Evolutionary conservation across 2,888 invertebrate species (phyloP).

Genomic region (Abscondita cerata): DNA sequence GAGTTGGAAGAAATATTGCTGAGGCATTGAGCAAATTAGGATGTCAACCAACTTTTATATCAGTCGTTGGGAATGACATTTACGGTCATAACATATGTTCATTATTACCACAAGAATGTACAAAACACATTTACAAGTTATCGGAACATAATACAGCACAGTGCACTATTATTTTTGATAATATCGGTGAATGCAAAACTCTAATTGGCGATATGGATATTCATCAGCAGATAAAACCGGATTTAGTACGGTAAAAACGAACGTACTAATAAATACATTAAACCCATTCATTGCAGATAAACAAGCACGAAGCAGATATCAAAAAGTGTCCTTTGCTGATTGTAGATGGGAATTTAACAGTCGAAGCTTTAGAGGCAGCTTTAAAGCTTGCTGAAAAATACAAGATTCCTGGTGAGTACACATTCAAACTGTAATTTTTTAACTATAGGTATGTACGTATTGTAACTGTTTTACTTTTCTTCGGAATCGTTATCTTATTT

Average conservation of each 20-base stretch:
- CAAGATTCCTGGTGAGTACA: conserved; percentile 71
- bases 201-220: conserved; percentile 87
- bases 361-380: conserved; percentile 69
- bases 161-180: conserved; percentile 78
- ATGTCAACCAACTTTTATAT: conserved; percentile 70
- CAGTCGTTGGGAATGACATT: conserved; percentile 79
- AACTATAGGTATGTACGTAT: no score
- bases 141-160: conserved; percentile 67
- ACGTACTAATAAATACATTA: neutral
- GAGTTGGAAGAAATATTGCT: conserved; percentile 92
- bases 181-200: conserved; percentile 77
- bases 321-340: conserved; percentile 75
- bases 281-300: conserved; percentile 61
- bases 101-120: conserved; percentile 54
- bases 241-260: conserved; percentile 62
- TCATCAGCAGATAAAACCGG: conserved; percentile 72
- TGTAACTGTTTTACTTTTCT: no score
- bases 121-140: conserved; percentile 49
- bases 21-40: conserved; percentile 83
- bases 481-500: no score
- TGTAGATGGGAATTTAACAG: conserved; percentile 83
- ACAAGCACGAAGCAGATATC: conserved; percentile 65
- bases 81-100: conserved; percentile 58
- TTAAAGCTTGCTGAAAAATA: conserved; percentile 67
- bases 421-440: neutral